Conservation (phyloP, 2,888 invertebrate species). For the Amphimallon solstitiale region DNA sequence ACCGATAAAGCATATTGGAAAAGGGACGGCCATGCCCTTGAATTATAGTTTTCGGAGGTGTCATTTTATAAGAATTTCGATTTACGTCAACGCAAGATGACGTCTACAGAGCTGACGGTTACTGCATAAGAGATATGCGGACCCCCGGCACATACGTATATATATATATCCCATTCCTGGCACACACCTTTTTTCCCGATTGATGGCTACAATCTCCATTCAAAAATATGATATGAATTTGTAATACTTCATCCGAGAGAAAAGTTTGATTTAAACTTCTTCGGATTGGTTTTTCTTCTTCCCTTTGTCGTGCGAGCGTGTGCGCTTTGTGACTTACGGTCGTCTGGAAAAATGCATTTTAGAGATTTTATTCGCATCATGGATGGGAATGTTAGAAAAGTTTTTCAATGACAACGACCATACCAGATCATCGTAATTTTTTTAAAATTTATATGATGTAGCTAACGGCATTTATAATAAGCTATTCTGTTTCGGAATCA, state of each 20-base stretch:
- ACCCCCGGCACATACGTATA: not conserved
- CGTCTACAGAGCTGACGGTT: constrained; percentile 49
- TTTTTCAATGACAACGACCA: too few species aligned
- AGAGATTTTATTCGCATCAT: too few species aligned
- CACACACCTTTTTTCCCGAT: constrained; percentile 13
- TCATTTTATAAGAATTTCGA: constrained; percentile 59
- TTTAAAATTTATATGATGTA: too few species aligned
- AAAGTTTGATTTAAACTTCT: constrained; percentile 29
- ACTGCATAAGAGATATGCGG: constrained; percentile 30
- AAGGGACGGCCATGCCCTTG: constrained; percentile 48
- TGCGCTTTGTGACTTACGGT: too few species aligned
- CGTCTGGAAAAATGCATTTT: too few species aligned
- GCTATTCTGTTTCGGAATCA: too few species aligned
- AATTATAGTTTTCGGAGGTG: constrained; percentile 55
- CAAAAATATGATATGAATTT: constrained; percentile 33
- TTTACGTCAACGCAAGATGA: constrained; percentile 61
- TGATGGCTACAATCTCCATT: constrained; percentile 33
- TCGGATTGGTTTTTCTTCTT: not conserved
- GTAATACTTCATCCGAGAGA: constrained; percentile 29
- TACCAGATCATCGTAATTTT: too few species aligned
- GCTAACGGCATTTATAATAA: too few species aligned
- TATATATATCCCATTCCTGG: not conserved
- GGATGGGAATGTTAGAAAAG: too few species aligned
- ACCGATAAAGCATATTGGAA: constrained; percentile 31
- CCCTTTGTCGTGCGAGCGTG: too few species aligned